A percentile compares a stretch with the other conserved stretches of the same genome.
These are phyloP conservation scores for Helicoverpa armigera DNA, from an alignment of 1,140 invertebrate species.

Conservation along the genomic window DNA sequence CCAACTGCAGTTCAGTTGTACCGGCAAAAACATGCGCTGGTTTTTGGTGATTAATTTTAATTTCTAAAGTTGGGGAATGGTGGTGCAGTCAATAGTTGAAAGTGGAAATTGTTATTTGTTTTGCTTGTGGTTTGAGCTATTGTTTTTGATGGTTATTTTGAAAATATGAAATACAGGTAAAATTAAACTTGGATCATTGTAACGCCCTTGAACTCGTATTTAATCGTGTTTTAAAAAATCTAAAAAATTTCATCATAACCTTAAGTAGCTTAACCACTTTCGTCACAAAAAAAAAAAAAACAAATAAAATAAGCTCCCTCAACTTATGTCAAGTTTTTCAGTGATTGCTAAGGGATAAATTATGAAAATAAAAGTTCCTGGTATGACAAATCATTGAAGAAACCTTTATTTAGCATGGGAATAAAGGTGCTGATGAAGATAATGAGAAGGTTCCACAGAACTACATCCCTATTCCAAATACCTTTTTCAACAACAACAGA, in stretches of 20 bases:
- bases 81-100: slow-evolving; percentile 1
- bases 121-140: not conserved
- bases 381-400: not conserved
- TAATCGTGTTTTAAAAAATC: no score
- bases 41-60: slow-evolving; percentile 76
- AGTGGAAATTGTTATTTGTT: not conserved
- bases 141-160: no score
- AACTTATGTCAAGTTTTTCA: no score
- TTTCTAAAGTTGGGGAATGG: slow-evolving; percentile 69
- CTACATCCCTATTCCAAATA: slow-evolving; percentile 3
- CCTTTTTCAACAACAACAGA: slow-evolving; percentile 10
- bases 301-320: no score
- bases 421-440: no score
- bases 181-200: no score
- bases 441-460: not conserved
- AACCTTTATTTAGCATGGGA: not conserved
- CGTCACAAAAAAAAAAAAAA: no score
- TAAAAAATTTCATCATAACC: no score
- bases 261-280: no score
- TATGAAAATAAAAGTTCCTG: not conserved
- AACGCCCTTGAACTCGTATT: no score
- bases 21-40: slow-evolving; percentile 63
- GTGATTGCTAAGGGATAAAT: no score
- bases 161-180: no score
- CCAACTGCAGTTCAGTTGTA: slow-evolving; percentile 37